A percentile compares a stretch with the other conserved stretches of the same genome.
phyloP scores from a whole-genome alignment of 1,140 invertebrate species.

The Drosophila saltans region DNA sequence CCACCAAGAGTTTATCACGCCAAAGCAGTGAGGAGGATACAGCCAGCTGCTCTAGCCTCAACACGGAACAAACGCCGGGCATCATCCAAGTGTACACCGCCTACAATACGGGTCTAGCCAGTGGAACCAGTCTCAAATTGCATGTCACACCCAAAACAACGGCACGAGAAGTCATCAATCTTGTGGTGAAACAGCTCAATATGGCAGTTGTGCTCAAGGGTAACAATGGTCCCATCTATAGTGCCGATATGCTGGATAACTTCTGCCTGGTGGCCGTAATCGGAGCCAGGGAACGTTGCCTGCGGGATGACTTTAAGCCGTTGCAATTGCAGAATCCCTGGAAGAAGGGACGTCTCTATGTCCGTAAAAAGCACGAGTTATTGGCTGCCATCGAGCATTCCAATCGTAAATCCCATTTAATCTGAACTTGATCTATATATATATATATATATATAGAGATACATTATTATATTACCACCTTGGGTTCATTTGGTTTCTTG shows the following conservation, averaged over 20 bases:
- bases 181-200: conserved; percentile 96
- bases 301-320: conserved; percentile 96
- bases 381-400: conserved; percentile 93
- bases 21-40: conserved; percentile 78
- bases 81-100: conserved; percentile 95
- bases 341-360: conserved; percentile 95
- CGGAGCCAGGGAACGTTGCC: conserved; percentile 94
- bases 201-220: conserved; percentile 93
- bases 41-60: conserved; percentile 70
- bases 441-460: no score
- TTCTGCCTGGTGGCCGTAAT: conserved; percentile 98
- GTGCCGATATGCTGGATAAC: conserved; percentile 90
- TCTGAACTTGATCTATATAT: conserved; percentile 43
- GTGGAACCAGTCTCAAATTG: conserved; percentile 95
- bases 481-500: conserved; percentile 43
- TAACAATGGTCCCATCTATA: conserved; percentile 91
- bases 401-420: conserved; percentile 87
- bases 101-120: conserved; percentile 96
- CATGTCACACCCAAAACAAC: conserved; percentile 96
- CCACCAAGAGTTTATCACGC: conserved; percentile 63
- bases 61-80: conserved; percentile 80
- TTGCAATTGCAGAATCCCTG: conserved; percentile 97
- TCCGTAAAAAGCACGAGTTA: conserved; percentile 94
- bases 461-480: conserved; percentile 4
- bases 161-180: conserved; percentile 95